These are phyloP conservation scores for Anguilla marmorata DNA, from an alignment of 2,797 vertebrate genomes.

Conservation along the genomic window DNA sequence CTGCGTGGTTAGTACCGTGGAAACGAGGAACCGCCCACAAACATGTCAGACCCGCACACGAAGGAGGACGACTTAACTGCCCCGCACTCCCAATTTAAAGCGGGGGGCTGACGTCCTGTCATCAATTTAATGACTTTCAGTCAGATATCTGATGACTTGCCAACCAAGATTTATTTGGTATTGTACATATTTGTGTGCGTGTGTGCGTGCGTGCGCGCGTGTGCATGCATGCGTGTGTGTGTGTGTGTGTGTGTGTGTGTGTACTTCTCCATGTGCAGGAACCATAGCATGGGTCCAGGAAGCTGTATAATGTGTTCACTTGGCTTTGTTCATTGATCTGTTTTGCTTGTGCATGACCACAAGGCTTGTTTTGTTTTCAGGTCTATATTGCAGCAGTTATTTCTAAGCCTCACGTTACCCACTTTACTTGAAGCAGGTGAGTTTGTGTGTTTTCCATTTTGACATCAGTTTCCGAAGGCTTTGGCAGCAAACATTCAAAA, in stretches of 20 bases:
- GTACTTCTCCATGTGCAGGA: neutral
- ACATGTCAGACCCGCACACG: neutral
- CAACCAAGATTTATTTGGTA: neutral
- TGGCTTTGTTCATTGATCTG: neutral
- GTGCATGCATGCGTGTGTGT: neutral
- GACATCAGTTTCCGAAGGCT: neutral
- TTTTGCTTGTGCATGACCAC: constrained; percentile 28
- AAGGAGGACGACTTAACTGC: neutral
- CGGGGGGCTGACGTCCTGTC: neutral
- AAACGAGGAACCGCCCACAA: neutral
- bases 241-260: neutral
- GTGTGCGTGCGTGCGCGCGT: neutral
- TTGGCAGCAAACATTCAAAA: neutral
- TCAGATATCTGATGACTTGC: neutral
- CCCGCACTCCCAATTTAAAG: neutral
- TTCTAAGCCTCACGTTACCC: constrained; percentile 90
- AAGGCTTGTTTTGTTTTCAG: constrained; percentile 58
- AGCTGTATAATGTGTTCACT: neutral
- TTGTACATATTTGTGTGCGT: neutral
- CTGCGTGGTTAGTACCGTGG: constrained; percentile 83
- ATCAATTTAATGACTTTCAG: neutral
- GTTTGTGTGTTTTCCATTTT: constrained; percentile 43
- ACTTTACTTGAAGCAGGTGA: constrained; percentile 87
- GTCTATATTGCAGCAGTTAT: constrained; percentile 91
- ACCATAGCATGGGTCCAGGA: too few species aligned